Conservation (phyloP, 2,888 invertebrate species). For the Sturmia bella region DNA sequence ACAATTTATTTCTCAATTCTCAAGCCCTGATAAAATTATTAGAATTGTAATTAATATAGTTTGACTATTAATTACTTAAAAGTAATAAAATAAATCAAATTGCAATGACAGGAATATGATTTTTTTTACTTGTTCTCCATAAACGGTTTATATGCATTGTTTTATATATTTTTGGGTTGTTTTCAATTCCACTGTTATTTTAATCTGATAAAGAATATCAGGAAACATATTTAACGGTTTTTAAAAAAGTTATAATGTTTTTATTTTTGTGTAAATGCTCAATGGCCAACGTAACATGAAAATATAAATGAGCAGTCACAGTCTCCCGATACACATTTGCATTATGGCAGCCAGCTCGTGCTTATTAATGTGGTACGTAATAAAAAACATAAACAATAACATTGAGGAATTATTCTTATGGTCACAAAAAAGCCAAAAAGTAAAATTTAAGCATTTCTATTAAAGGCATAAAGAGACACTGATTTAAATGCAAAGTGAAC, state of each 20-base stretch:
- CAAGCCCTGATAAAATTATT: no score
- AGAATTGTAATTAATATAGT: no score
- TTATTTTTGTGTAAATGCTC: neutral
- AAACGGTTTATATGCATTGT: no score
- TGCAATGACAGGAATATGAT: no score
- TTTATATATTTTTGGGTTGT: neutral
- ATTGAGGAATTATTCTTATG: slow-evolving; percentile 18
- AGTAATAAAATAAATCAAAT: no score
- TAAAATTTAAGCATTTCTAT: neutral
- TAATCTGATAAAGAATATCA: neutral
- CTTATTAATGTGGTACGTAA: slow-evolving; percentile 10
- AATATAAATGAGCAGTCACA: slow-evolving; percentile 46
- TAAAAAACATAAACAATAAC: neutral
- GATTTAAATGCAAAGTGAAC: slow-evolving; percentile 36
- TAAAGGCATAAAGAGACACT: slow-evolving; percentile 35
- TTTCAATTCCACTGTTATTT: neutral
- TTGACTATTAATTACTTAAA: no score
- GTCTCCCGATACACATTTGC: slow-evolving; percentile 11
- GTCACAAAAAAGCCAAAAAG: neutral
- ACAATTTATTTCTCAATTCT: no score
- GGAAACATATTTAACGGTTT: slow-evolving; percentile 43
- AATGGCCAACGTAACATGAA: slow-evolving; percentile 52
- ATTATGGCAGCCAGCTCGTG: neutral
- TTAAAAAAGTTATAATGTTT: slow-evolving; percentile 11
- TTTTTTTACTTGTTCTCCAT: no score